A percentile compares a stretch with the other conserved stretches of the same genome.
Evolutionary conservation across 2,797 vertebrate genomes (phyloP).

Genomic region (Arctocebus calabarensis): DNA sequence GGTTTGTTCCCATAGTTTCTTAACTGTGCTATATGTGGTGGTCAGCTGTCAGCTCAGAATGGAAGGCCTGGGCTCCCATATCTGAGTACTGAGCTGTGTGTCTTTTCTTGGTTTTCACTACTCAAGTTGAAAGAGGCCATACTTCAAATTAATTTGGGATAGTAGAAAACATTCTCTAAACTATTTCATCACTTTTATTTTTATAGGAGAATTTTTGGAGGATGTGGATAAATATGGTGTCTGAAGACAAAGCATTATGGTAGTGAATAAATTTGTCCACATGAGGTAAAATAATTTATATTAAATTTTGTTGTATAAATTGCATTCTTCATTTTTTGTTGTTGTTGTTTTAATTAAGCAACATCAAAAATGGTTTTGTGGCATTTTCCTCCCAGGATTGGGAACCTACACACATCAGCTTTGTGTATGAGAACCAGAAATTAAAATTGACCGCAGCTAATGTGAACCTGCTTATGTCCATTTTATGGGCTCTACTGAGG

Average conservation of each 20-base stretch:
- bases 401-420: constrained; percentile 72
- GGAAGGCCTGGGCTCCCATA: background rate
- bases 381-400: constrained; percentile 73
- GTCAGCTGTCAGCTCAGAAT: background rate
- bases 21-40: background rate
- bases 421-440: constrained; percentile 81
- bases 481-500: constrained; percentile 76
- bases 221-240: background rate
- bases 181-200: constrained; percentile 38
- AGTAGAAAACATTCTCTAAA: background rate
- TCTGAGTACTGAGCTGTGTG: background rate
- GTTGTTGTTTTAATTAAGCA: constrained; percentile 74
- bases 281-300: constrained; percentile 66
- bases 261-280: constrained; percentile 63
- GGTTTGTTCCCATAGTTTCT: background rate
- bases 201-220: constrained; percentile 36
- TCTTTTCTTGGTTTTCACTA: constrained; percentile 26
- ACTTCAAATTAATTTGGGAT: background rate
- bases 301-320: constrained; percentile 72
- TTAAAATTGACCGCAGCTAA: constrained; percentile 81
- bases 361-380: constrained; percentile 71
- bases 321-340: constrained; percentile 68
- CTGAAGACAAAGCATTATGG: constrained; percentile 33
- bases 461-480: constrained; percentile 75
- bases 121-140: constrained; percentile 19